Conservation (phyloP, 1,140 invertebrate species). For the silkworm (Bombyx mori) region DNA sequence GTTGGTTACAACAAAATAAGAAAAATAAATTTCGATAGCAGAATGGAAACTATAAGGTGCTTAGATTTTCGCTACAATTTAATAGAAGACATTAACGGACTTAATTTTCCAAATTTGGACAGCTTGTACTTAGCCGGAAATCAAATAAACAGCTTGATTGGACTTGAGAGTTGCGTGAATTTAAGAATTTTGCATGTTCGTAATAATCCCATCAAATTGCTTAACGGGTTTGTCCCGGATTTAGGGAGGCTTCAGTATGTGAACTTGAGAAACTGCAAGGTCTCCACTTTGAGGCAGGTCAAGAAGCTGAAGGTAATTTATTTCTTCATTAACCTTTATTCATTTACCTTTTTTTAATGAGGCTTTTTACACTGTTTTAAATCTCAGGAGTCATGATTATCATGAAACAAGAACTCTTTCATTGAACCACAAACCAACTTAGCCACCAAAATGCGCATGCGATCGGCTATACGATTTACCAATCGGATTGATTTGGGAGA, state of each 20-base stretch:
- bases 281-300: slow-evolving; percentile 63
- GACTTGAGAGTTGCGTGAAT: slow-evolving; percentile 56
- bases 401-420: too few relatives aligned
- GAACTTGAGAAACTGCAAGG: slow-evolving; percentile 69
- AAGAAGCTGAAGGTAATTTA: slow-evolving; percentile 60
- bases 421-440: too few relatives aligned
- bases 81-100: slow-evolving; percentile 52
- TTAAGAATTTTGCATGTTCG: slow-evolving; percentile 68
- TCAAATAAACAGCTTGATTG: slow-evolving; percentile 50
- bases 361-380: too few relatives aligned
- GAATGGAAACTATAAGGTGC: slow-evolving; percentile 54
- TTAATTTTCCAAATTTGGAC: slow-evolving; percentile 61
- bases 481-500: too few relatives aligned
- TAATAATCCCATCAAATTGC: slow-evolving; percentile 64
- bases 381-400: too few relatives aligned
- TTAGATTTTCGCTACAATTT: slow-evolving; percentile 68
- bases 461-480: too few relatives aligned
- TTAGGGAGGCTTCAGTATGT: slow-evolving; percentile 65
- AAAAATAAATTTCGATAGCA: slow-evolving; percentile 35
- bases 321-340: background rate
- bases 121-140: slow-evolving; percentile 67
- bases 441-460: too few relatives aligned
- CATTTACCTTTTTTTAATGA: background rate
- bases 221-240: slow-evolving; percentile 58
- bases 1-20: slow-evolving; percentile 64